Evolutionary conservation across 2,113 vertebrate genomes (phyloP).

Genomic region (Oenanthe melanoleuca): DNA sequence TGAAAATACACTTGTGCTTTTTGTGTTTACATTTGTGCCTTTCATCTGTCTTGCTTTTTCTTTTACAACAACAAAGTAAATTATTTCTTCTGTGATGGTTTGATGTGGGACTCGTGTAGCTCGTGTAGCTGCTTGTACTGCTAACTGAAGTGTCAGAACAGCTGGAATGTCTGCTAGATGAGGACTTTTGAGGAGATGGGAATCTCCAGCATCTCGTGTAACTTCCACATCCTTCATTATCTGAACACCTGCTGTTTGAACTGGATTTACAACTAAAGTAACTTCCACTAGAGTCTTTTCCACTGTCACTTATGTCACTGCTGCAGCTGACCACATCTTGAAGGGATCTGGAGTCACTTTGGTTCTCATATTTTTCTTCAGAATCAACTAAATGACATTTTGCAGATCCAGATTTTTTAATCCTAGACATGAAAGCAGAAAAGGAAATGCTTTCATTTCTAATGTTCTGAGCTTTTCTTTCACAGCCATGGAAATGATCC

Average conservation of each 20-base stretch:
- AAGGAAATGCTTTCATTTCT: conserved; percentile 76
- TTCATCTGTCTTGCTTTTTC: conserved; percentile 50
- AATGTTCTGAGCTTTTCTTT: conserved; percentile 68
- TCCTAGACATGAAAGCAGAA: conserved; percentile 65
- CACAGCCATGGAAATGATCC: conserved; percentile 60
- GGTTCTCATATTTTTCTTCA: conserved; percentile 42
- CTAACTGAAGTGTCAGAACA: conserved; percentile 52
- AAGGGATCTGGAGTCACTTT: conserved; percentile 19
- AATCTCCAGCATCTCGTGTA: conserved; percentile 35
- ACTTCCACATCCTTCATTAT: conserved; percentile 52
- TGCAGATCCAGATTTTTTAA: conserved; percentile 65
- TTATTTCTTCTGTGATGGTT: conserved; percentile 8
- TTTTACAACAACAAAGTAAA: conserved; percentile 57
- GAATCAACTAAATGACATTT: conserved; percentile 44
- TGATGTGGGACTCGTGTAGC: background rate
- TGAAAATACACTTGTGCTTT: conserved; percentile 69
- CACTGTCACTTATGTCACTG: conserved; percentile 42
- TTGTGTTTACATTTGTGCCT: conserved; percentile 64
- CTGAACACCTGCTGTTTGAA: conserved; percentile 39
- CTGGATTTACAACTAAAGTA: conserved; percentile 42
- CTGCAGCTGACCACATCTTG: conserved; percentile 35
- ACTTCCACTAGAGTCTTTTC: conserved; percentile 38
- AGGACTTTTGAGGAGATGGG: conserved; percentile 53
- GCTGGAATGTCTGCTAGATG: conserved; percentile 49
- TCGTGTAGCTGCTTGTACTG: conserved; percentile 22